Conservation (phyloP, 35 echinoderm and acorn worm genomes). For the Hemicentrotus pulcherrimus region DNA sequence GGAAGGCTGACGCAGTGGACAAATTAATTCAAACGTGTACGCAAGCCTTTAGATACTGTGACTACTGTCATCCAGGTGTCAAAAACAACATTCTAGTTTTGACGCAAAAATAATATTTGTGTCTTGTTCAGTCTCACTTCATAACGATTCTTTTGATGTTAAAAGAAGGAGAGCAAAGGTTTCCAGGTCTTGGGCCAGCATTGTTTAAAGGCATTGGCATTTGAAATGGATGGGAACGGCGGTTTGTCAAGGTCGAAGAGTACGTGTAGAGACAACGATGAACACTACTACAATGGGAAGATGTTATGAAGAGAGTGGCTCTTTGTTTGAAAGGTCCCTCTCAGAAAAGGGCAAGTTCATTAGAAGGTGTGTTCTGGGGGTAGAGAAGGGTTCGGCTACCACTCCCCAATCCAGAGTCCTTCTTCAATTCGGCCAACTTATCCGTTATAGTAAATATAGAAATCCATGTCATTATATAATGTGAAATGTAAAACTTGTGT, state of each 20-base stretch:
- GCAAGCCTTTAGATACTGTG: neutral
- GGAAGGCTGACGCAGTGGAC: neutral
- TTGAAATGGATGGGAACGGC: neutral
- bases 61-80: neutral
- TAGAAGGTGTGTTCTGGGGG: neutral
- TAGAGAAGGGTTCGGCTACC: neutral
- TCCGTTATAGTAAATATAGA: neutral
- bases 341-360: neutral
- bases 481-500: neutral
- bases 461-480: neutral
- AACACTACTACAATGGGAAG: neutral
- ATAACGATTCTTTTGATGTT: neutral
- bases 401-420: neutral
- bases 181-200: neutral
- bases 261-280: neutral
- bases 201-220: neutral
- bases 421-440: neutral
- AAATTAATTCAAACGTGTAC: neutral
- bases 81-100: neutral
- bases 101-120: conserved; percentile 3
- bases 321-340: neutral
- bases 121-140: neutral
- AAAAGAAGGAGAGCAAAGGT: neutral
- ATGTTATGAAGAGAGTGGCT: neutral
- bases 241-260: neutral